Evolutionary conservation across 2,113 vertebrate species (phyloP).

Genomic region (Paralichthys olivaceus): DNA sequence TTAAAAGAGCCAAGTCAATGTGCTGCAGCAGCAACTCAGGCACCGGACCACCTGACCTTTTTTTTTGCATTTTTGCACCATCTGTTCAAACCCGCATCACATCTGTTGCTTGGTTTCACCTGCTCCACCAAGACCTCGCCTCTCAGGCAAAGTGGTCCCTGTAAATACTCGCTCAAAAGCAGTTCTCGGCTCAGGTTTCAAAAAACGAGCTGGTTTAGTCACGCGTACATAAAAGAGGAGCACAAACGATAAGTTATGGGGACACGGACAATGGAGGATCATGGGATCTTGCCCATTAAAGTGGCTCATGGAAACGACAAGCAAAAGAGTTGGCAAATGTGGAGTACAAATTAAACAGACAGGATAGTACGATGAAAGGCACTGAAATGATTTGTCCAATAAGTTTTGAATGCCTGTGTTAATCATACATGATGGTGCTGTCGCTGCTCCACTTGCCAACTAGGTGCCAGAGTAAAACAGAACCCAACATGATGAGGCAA

Average conservation of each 20-base stretch:
- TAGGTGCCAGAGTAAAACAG: not conserved
- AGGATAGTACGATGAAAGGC: not conserved
- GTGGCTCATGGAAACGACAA: too few relatives aligned
- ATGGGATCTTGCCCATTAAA: too few relatives aligned
- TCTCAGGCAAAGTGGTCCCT: conserved; percentile 11
- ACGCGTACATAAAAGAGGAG: conserved; percentile 6
- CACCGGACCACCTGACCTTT: conserved; percentile 57
- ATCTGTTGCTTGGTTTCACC: conserved; percentile 64
- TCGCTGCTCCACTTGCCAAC: not conserved
- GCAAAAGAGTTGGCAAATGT: not conserved
- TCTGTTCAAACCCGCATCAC: conserved; percentile 57
- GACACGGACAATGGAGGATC: not conserved
- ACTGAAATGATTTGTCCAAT: not conserved
- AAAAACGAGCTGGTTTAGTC: conserved; percentile 27
- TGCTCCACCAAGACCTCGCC: conserved; percentile 23
- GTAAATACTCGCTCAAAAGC: conserved; percentile 36
- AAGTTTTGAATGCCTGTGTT: not conserved
- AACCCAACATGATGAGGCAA: not conserved
- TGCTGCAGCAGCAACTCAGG: conserved; percentile 13
- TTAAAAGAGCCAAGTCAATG: conserved; percentile 47
- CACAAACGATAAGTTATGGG: not conserved
- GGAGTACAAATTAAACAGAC: not conserved
- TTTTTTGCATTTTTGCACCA: conserved; percentile 53
- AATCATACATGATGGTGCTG: not conserved
- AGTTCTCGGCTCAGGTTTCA: conserved; percentile 9